Base-by-base conservation (phyloP, 2,113 vertebrate genomes). In the Natator depressus region DNA sequence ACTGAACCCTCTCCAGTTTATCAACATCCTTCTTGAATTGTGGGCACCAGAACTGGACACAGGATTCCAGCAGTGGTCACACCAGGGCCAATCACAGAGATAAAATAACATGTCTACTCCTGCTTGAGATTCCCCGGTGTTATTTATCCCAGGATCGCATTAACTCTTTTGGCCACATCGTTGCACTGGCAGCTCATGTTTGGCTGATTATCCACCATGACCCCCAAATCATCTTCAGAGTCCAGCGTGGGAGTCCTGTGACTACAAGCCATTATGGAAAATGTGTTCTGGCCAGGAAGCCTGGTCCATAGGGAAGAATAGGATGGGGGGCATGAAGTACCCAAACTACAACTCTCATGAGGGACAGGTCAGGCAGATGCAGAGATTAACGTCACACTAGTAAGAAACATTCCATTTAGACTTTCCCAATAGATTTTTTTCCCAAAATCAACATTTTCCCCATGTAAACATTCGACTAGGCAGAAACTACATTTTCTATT, bases 341-440 rank as follows among this genome's bases (percentile, higher is more conserved):
- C 46, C 25, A 76, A 62, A 81, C 47, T 24, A 20, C 12, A n/a
- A 46, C 8, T 88, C 42, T 16, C 35, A 42, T 0, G 8, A 0
- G 0, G 27, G 51, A 6, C 38, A 16, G 1, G 69, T 85, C 53
- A n/a, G 12, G 59, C 47, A 29, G 38, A 83, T 35, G 4, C 0
- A 35, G 54, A 46, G 47, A 78, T 11, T 29, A 25, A 53, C 62
- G 31, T 27, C 46, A 62, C 47, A 46, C 69, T 16, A 62, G 42
- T 38, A 38, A 16, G 62, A n/a, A 20, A n/a, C 35, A 69, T 69
- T 69, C 62, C 35, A 69, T 35, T 69, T 69, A n/a, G 62, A 69
- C 35, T 69, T n/a, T 69, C 62, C 35, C 62, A 69, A 69, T 35
- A n/a, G 31, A n/a, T n/a, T 69, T 69, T n/a, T 35, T 57, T 31